Percentiles rank a stretch among this genome's conserved stretches.
Evolutionary conservation across 2,113 vertebrate genomes (phyloP).

Genomic region (Tychaedon coryphoeus): DNA sequence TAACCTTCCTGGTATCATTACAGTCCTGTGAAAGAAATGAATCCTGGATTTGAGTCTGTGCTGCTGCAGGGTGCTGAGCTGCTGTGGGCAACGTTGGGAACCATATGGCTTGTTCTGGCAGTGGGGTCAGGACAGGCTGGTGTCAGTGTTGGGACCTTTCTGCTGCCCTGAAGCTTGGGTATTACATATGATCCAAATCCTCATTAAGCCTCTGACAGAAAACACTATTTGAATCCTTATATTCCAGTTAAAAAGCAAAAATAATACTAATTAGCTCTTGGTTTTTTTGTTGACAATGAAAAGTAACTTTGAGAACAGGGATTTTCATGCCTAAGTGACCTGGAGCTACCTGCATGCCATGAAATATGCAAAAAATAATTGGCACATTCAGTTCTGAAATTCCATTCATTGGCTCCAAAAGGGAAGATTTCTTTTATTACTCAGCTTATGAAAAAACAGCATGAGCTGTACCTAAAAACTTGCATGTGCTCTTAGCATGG

Average conservation of each 20-base stretch:
- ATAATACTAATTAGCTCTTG: neutral
- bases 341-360: rapidly evolving
- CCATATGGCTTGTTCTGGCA: rapidly evolving
- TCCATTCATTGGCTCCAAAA: neutral
- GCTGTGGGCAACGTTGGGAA: neutral
- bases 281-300: neutral
- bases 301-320: neutral
- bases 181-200: neutral
- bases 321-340: neutral
- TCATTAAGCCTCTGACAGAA: neutral
- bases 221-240: neutral
- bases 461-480: neutral
- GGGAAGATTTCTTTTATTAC: neutral
- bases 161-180: neutral
- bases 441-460: neutral
- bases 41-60: neutral
- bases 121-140: neutral
- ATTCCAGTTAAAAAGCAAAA: neutral
- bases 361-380: neutral
- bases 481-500: neutral
- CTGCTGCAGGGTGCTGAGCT: neutral
- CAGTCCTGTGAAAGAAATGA: neutral
- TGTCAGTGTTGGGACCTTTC: too few relatives aligned
- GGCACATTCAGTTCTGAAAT: neutral
- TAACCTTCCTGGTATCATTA: neutral